Evolutionary conservation across 2,113 vertebrate species (phyloP).

Genomic region (Bubo bubo): DNA sequence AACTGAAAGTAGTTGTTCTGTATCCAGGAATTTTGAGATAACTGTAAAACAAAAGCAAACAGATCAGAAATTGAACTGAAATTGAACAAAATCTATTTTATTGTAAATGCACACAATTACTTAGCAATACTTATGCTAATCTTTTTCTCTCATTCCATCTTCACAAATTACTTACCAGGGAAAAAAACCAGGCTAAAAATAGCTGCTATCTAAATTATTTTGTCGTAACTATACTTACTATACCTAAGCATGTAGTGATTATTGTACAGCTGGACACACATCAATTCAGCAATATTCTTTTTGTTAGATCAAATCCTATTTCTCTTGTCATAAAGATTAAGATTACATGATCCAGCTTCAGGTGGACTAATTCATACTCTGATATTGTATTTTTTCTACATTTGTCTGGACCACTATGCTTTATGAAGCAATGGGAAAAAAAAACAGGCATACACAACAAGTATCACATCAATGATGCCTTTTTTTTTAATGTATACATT

Average conservation of each 20-base stretch:
- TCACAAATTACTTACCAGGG: not conserved
- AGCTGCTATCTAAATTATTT: not conserved
- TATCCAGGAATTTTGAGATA: conserved; percentile 91
- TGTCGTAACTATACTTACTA: not conserved
- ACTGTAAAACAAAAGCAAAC: conserved; percentile 77
- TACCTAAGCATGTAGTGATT: not conserved
- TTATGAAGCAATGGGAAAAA: not conserved
- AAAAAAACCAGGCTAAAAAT: not conserved
- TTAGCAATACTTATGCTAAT: not conserved
- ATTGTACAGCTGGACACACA: not conserved
- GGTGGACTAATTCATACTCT: not conserved
- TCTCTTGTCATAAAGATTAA: not conserved
- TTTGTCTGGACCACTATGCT: not conserved
- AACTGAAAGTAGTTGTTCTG: conserved; percentile 93
- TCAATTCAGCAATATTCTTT: not conserved
- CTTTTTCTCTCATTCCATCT: not conserved
- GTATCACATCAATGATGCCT: not conserved
- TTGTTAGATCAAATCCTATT: not conserved
- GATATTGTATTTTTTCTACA: not conserved
- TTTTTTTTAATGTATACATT: not conserved
- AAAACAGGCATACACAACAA: not conserved
- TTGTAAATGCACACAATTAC: not conserved
- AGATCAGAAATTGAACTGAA: conserved; percentile 2
- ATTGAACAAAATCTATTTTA: not conserved
- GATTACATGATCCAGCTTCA: not conserved